phyloP scores from a whole-genome alignment of 2,888 invertebrate genomes.

The Chloromyia formosa region DNA sequence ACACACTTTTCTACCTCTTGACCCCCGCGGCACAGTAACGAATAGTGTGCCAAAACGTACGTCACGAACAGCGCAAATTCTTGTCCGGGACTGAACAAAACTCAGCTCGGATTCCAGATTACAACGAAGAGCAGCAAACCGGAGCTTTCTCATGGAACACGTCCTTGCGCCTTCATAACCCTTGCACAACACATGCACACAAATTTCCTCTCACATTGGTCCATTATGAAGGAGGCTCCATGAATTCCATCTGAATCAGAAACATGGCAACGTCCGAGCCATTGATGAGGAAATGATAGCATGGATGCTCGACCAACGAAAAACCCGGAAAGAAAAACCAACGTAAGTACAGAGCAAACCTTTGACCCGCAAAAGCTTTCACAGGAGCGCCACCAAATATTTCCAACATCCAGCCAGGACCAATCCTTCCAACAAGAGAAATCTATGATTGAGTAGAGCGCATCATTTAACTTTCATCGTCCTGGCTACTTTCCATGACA shows the following conservation, averaged over 20 bases:
- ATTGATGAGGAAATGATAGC: neutral
- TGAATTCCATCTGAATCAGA: neutral
- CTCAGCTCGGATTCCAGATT: slow-evolving; percentile 22
- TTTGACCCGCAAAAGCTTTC: slow-evolving; percentile 3
- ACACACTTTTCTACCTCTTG: slow-evolving; percentile 14
- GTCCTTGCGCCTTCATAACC: slow-evolving; percentile 35
- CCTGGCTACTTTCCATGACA: neutral
- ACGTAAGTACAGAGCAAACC: neutral
- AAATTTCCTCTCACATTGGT: neutral
- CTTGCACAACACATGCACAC: neutral
- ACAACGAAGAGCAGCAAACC: neutral
- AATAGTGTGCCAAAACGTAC: slow-evolving; percentile 5
- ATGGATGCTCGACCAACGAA: neutral
- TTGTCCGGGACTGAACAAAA: slow-evolving; percentile 61
- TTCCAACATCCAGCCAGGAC: neutral
- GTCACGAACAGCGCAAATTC: slow-evolving; percentile 58
- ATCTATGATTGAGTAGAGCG: neutral
- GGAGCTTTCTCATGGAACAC: neutral
- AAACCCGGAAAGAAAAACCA: too few species aligned
- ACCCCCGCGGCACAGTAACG: slow-evolving; percentile 18
- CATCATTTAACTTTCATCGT: slow-evolving; percentile 15
- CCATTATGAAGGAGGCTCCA: slow-evolving; percentile 4
- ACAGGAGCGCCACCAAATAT: neutral
- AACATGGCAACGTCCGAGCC: neutral
- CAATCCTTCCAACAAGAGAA: neutral